These are phyloP conservation scores for Tinea trinotella DNA, from an alignment of 2,888 invertebrate species.

Conservation along the genomic window DNA sequence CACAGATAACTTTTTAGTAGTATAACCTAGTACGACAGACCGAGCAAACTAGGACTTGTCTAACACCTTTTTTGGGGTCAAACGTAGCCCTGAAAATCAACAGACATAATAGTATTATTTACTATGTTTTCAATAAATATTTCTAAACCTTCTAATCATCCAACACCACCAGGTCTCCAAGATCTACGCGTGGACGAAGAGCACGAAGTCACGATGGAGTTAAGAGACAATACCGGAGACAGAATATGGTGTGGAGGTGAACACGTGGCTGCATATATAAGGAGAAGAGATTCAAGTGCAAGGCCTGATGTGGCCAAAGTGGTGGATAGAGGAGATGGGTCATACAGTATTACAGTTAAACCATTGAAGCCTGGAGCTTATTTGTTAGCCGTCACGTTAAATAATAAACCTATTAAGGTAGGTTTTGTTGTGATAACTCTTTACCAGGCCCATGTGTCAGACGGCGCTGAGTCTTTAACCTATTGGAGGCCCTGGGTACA, in stretches of 20 bases:
- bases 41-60: too few relatives aligned
- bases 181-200: constrained; percentile 75
- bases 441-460: too few relatives aligned
- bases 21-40: too few relatives aligned
- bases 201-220: constrained; percentile 73
- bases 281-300: constrained; percentile 50
- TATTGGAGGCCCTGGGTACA: too few relatives aligned
- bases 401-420: constrained; percentile 78
- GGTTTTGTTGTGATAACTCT: too few relatives aligned
- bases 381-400: constrained; percentile 73
- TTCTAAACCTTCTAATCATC: too few relatives aligned
- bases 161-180: constrained; percentile 61
- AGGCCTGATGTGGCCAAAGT: constrained; percentile 64
- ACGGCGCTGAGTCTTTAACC: too few relatives aligned
- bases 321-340: constrained; percentile 75
- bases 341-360: constrained; percentile 72
- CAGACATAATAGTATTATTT: too few relatives aligned
- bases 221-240: constrained; percentile 75
- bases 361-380: constrained; percentile 77
- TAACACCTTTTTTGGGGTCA: too few relatives aligned
- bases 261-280: constrained; percentile 68
- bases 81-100: too few relatives aligned
- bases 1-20: too few relatives aligned
- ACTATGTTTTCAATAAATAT: constrained; percentile 18
- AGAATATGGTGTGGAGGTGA: constrained; percentile 79